phyloP scores from a whole-genome alignment of 2,797 vertebrate species.

The Anguilla anguilla region DNA sequence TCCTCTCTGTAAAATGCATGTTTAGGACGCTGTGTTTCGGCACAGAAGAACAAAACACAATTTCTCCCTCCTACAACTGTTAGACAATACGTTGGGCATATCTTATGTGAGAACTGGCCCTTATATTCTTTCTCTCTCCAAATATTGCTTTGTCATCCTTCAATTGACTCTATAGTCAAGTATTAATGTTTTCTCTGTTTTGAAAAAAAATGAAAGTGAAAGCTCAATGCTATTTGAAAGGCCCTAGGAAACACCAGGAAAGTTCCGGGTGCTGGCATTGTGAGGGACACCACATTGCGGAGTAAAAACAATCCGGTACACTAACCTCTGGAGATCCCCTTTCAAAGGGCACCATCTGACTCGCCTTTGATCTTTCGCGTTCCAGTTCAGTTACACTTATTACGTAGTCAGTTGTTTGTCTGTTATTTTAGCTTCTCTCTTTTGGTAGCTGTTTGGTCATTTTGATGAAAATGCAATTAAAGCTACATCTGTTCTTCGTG shows the following conservation, averaged over 20 bases:
- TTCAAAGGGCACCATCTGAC: constrained; percentile 83
- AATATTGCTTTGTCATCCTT: too few relatives aligned
- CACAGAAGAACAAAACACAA: too few relatives aligned
- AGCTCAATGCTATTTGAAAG: constrained; percentile 69
- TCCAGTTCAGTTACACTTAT: constrained; percentile 92
- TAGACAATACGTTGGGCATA: too few relatives aligned
- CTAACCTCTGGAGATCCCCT: constrained; percentile 83
- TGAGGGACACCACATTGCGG: constrained; percentile 83
- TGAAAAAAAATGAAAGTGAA: constrained; percentile 59
- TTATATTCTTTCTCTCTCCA: too few relatives aligned
- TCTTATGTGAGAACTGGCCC: too few relatives aligned
- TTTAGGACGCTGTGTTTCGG: too few relatives aligned
- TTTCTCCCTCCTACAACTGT: too few relatives aligned
- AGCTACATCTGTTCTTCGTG: constrained; percentile 97
- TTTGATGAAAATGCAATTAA: constrained; percentile 97
- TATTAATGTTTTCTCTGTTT: constrained; percentile 65
- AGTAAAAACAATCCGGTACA: constrained; percentile 84
- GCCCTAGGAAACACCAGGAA: too few relatives aligned
- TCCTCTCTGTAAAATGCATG: too few relatives aligned
- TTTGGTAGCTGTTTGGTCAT: constrained; percentile 99
- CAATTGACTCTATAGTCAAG: too few relatives aligned
- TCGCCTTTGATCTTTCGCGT: constrained; percentile 86
- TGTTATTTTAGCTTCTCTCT: constrained; percentile 98
- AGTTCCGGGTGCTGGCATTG: constrained; percentile 74
- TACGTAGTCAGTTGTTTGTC: constrained; percentile 99